These are phyloP conservation scores for Anguilla megastoma DNA, from an alignment of 2,797 vertebrate genomes.

Conservation along the genomic window DNA sequence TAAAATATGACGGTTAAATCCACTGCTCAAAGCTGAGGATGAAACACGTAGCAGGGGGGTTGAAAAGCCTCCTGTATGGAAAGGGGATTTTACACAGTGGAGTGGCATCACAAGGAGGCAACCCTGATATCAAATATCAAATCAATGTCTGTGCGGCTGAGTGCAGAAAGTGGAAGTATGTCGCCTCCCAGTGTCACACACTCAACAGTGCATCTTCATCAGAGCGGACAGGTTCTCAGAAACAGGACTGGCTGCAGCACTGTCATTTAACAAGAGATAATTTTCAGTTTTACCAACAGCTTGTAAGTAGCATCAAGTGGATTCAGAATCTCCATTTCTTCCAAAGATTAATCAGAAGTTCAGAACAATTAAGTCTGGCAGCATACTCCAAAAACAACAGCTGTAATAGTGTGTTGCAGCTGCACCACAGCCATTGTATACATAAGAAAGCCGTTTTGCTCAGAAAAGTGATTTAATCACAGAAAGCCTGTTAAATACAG, in stretches of 20 bases:
- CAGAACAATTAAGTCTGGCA: no score
- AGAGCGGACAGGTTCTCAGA: background rate
- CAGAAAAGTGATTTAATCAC: no score
- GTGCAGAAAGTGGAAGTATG: background rate
- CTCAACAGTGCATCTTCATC: background rate
- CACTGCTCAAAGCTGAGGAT: background rate
- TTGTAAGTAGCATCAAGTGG: background rate
- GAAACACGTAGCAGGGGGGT: background rate
- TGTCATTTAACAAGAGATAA: background rate
- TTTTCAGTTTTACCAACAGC: background rate
- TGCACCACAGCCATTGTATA: no score
- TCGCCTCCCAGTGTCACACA: background rate
- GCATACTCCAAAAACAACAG: no score
- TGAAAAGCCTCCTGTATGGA: background rate
- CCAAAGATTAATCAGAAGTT: no score
- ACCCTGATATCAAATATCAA: background rate
- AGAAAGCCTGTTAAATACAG: no score
- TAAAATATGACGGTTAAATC: no score
- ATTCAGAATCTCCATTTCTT: background rate
- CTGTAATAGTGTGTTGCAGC: no score
- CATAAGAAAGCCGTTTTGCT: no score
- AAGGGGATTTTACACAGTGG: constrained; percentile 19
- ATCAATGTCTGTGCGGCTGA: background rate
- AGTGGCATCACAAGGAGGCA: background rate
- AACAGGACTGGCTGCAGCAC: background rate